Percentiles rank a stretch among this genome's conserved stretches.
Conservation (phyloP, 2,888 invertebrate genomes). For the Cistogaster globosa region DNA sequence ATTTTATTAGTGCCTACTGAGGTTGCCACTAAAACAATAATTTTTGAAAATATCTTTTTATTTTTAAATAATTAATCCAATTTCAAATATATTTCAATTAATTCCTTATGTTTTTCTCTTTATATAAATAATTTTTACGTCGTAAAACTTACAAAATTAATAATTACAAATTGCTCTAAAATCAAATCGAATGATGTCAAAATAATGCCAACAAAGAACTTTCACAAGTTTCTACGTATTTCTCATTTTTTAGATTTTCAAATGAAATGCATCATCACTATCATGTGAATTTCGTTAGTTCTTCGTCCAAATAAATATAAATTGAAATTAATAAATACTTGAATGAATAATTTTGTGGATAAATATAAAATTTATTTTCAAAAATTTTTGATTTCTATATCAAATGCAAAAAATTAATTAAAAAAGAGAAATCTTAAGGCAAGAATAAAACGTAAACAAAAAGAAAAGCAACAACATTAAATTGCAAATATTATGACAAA, state of each 20-base stretch:
- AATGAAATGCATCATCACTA: constrained; percentile 56
- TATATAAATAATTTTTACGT: too few relatives aligned
- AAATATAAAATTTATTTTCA: constrained; percentile 45
- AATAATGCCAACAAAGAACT: constrained; percentile 13
- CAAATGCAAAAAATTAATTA: constrained; percentile 9
- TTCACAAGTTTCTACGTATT: too few relatives aligned
- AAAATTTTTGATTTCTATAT: constrained; percentile 60
- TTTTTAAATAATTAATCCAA: too few relatives aligned
- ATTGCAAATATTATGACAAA: constrained; percentile 63
- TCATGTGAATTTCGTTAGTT: constrained; percentile 45
- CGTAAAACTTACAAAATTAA: too few relatives aligned
- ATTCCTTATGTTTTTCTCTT: too few relatives aligned
- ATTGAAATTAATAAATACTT: constrained; percentile 30
- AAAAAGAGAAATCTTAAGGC: too few relatives aligned
- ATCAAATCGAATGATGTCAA: constrained; percentile 11
- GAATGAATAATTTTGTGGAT: constrained; percentile 60
- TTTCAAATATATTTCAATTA: too few relatives aligned
- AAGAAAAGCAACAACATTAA: constrained; percentile 48
- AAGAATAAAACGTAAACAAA: too few relatives aligned
- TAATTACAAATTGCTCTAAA: neutral
- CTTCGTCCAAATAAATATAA: constrained; percentile 22
- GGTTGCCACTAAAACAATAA: too few relatives aligned
- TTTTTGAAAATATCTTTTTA: too few relatives aligned
- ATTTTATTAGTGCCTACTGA: too few relatives aligned
- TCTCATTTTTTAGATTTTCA: neutral